Evolutionary conservation across 64 coral and sea anemone genomes (phyloP).

Genomic region (Anthopleura sola): DNA sequence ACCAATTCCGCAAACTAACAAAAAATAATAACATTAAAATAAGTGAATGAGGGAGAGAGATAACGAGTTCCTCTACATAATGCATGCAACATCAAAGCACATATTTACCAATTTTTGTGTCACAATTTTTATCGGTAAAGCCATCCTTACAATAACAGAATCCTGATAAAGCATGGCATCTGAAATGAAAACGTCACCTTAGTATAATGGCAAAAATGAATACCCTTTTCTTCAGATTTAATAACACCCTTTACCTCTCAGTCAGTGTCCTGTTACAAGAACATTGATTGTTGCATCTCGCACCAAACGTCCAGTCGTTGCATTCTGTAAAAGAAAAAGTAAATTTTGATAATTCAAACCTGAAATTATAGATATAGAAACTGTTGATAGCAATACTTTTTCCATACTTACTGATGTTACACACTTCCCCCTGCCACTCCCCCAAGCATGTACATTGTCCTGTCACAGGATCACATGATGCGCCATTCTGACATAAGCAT

Average conservation of each 20-base stretch:
- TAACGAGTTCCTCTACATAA: background rate
- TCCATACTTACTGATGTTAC: constrained; percentile 67
- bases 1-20: background rate
- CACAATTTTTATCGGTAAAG: constrained; percentile 24
- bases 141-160: constrained; percentile 70
- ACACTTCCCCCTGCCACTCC: constrained; percentile 80
- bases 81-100: background rate
- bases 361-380: background rate
- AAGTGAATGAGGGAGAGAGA: background rate
- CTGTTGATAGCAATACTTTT: background rate
- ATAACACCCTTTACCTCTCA: no score
- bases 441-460: constrained; percentile 78
- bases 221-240: no score
- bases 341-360: background rate
- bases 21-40: background rate
- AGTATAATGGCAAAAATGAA: background rate
- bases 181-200: background rate
- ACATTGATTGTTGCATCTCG: no score
- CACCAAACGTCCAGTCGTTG: no score
- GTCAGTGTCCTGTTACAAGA: no score
- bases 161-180: constrained; percentile 68
- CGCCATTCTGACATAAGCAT: constrained; percentile 72
- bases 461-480: constrained; percentile 69
- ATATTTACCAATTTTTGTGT: constrained; percentile 39
- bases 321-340: no score